Evolutionary conservation across 2,888 invertebrate genomes (phyloP).

Genomic region (Volucella zonaria): DNA sequence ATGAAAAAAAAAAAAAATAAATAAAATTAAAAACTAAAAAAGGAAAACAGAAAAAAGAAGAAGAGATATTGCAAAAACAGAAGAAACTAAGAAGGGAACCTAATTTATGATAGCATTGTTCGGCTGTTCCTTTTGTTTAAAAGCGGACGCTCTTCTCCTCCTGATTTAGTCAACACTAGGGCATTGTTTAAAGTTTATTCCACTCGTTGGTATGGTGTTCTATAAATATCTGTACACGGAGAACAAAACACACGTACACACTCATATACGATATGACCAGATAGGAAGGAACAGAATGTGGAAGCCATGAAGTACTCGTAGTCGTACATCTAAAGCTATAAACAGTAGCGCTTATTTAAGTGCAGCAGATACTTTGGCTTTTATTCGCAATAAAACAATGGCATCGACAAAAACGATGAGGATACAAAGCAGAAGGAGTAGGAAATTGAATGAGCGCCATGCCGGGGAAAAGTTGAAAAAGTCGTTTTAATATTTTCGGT

Average conservation of each 20-base stretch:
- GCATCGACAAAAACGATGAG: neutral
- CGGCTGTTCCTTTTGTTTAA: no score
- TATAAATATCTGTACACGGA: conserved; percentile 63
- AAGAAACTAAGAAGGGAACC: conserved; percentile 51
- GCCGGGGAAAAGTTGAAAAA: conserved; percentile 22
- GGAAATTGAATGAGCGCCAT: no score
- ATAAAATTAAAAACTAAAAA: neutral
- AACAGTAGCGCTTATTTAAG: conserved; percentile 53
- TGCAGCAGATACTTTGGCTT: conserved; percentile 46
- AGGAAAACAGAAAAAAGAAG: neutral
- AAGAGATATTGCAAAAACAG: conserved; percentile 8
- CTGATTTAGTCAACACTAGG: conserved; percentile 59
- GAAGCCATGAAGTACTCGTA: conserved; percentile 12
- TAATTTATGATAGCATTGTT: conserved; percentile 63
- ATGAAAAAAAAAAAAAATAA: conserved; percentile 5
- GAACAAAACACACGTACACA: no score
- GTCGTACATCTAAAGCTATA: conserved; percentile 4
- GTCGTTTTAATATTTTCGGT: conserved; percentile 28
- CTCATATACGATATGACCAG: conserved; percentile 30
- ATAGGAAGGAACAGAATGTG: conserved; percentile 35
- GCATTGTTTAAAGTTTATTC: conserved; percentile 72
- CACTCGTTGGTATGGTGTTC: conserved; percentile 62
- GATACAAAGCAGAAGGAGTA: neutral
- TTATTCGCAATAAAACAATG: conserved; percentile 41
- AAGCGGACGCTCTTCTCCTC: conserved; percentile 15